Evolutionary conservation across 1,140 invertebrate genomes (phyloP).

Genomic region (Ceratosolen fusciceps): DNA sequence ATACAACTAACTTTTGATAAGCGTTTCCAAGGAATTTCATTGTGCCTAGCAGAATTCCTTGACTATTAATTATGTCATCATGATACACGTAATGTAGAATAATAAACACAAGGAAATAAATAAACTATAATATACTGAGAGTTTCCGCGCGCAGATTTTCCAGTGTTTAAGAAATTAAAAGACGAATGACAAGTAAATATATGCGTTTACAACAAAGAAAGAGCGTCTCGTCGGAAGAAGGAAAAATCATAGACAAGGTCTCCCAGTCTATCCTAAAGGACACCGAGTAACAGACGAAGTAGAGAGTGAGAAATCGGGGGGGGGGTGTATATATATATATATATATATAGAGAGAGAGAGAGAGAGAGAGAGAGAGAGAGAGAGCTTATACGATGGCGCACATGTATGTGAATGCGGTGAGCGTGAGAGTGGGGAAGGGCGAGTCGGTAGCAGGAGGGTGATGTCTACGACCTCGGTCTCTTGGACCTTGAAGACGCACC

Average conservation of each 20-base stretch:
- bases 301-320: neutral
- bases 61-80: conserved; percentile 9
- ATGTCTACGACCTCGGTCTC: conserved; percentile 64
- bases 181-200: neutral
- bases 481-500: conserved; percentile 64
- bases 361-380: no score
- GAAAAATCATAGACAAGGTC: neutral
- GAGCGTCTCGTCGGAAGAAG: neutral
- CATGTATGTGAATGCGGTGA: no score
- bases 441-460: conserved; percentile 47
- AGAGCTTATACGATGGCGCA: no score
- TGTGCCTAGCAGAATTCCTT: neutral
- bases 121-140: no score
- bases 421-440: conserved; percentile 34
- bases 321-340: no score
- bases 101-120: neutral
- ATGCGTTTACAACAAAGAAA: neutral
- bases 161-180: neutral
- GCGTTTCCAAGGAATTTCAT: neutral
- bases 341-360: no score
- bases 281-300: neutral
- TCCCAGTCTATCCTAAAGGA: neutral
- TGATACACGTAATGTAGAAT: neutral
- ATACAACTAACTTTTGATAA: neutral
- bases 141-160: neutral